Base-by-base conservation (phyloP, 2,888 invertebrate genomes). In the Rhaphigaster nebulosa region DNA sequence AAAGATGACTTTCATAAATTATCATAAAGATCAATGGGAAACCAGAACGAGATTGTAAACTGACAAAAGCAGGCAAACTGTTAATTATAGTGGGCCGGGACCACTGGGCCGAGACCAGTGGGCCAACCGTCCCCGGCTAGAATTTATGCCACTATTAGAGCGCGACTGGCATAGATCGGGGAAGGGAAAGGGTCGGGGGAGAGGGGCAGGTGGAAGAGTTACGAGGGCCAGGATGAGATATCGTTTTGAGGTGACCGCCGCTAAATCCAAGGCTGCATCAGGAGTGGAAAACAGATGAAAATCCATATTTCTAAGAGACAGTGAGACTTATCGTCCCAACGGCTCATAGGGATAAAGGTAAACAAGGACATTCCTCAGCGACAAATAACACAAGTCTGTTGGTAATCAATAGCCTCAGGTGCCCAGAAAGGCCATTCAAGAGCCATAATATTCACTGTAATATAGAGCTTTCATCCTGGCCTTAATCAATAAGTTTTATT, bases 61-160 rank as follows among this genome's bases (percentile, higher is more conserved):
- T 76, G 70, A 76, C 70, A 76, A 76, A 76, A 76, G 70, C 70
- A 76, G 70, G 34, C 34, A 34, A 76, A 76, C 70, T 76, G 70
- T 76, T 76, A 76, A 76, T 76, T 76, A 76, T 76, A 76, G 38
- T 13, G 70, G 38, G 38, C 34, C 20, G 38, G 29, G 12, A 34
- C 38, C 70, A 76, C 20, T 12, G 70, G 65, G 70, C 70, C 20
- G n/a, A n/a, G n/a, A n/a, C 38, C 70, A 76, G 34, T 12, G 70
- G 65, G 70, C 70, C 20, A 38, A 10, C 70, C 70, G 3, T 8
- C 8, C 20, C 70, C 34, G 1, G 34, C 34, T 38, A 38, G 70
- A 76, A 76, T 76, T 76, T 76, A 76, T 76, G 70, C 70, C 70
- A 76, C 70, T 76, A 76, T 76, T 38, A 76, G 70, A 76, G 70